Evolutionary conservation across 2,113 vertebrate genomes (phyloP).

Genomic region (Microcebus jonahi): DNA sequence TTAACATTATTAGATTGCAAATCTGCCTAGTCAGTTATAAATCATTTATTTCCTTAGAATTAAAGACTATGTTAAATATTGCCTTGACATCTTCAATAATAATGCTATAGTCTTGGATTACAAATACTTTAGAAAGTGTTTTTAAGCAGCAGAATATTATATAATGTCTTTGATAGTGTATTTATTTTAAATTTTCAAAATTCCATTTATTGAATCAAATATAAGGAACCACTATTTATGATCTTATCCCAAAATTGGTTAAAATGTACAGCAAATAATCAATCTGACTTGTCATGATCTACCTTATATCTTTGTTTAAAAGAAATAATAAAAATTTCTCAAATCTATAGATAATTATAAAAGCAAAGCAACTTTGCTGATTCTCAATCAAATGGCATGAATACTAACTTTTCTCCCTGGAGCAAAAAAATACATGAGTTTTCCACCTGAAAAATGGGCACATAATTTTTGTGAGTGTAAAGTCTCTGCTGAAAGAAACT

Average conservation of each 20-base stretch:
- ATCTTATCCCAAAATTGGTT: not conserved
- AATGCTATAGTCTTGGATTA: not conserved
- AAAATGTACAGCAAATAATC: slow-evolving; percentile 4
- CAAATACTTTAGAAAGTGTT: not conserved
- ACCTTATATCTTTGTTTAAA: slow-evolving; percentile 9
- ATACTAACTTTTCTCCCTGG: not conserved
- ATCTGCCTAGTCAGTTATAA: not conserved
- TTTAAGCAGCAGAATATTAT: not conserved
- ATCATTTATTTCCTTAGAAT: slow-evolving; percentile 14
- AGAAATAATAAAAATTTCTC: not conserved
- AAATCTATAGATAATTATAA: not conserved
- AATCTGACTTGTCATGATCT: slow-evolving; percentile 23
- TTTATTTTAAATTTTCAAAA: slow-evolving; percentile 48
- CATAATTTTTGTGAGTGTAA: not conserved
- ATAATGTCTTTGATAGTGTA: not conserved
- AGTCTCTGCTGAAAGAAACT: not conserved
- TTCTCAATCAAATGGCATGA: not conserved
- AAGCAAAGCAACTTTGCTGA: not conserved
- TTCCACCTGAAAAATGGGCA: not conserved
- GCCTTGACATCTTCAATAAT: not conserved
- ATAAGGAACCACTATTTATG: not conserved
- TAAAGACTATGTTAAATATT: not conserved
- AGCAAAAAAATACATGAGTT: not conserved
- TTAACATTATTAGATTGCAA: slow-evolving; percentile 22
- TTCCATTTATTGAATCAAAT: slow-evolving; percentile 58